These are phyloP conservation scores for Phrynosoma platyrhinos DNA, from an alignment of 2,113 vertebrate species.

Conservation along the genomic window DNA sequence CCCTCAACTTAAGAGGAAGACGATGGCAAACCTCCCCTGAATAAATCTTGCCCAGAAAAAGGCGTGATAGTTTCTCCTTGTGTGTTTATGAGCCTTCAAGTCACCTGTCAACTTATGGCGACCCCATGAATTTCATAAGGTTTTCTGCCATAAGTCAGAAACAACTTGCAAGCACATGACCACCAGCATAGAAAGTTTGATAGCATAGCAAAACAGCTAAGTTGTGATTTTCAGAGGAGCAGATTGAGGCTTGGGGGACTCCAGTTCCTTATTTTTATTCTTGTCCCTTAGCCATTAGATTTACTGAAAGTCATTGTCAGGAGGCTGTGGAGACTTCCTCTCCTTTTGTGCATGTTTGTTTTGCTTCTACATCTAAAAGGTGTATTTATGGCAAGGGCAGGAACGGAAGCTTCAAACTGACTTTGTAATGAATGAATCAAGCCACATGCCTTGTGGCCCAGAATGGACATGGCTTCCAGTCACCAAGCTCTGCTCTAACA, in stretches of 20 bases:
- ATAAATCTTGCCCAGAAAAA: no score
- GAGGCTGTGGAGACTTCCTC: neutral
- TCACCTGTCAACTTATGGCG: no score
- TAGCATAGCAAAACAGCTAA: neutral
- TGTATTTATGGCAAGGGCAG: neutral
- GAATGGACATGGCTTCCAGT: neutral
- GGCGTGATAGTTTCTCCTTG: no score
- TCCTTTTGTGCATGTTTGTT: neutral
- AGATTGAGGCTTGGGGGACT: neutral
- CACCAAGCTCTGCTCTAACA: neutral
- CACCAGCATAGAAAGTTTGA: neutral
- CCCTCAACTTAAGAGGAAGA: no score
- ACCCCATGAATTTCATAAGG: no score
- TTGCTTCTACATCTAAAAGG: neutral
- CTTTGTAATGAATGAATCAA: neutral
- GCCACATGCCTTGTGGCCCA: neutral
- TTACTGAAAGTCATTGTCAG: neutral
- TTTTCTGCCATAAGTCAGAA: no score
- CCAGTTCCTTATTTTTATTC: neutral
- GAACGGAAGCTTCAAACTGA: neutral
- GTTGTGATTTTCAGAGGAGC: neutral
- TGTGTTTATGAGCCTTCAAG: no score
- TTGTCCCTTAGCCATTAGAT: neutral
- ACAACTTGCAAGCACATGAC: no score
- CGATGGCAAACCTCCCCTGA: no score